A percentile compares a stretch with the other conserved stretches of the same genome.
phyloP scores from a whole-genome alignment of 2,113 vertebrate genomes.

The Hiodon tergisus region DNA sequence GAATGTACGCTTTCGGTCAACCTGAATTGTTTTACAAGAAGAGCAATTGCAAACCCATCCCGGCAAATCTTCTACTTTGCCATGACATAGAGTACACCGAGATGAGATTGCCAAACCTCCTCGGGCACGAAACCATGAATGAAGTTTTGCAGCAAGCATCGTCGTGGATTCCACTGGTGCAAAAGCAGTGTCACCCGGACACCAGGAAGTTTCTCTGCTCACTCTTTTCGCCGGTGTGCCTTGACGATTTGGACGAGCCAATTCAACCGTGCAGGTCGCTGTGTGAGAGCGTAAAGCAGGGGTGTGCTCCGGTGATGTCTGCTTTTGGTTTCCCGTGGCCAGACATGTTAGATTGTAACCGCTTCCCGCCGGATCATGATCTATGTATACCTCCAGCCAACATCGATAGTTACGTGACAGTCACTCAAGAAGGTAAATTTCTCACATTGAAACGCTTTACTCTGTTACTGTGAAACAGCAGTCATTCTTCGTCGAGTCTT shows the following conservation, averaged over 20 bases:
- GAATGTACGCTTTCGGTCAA: slow-evolving; percentile 81
- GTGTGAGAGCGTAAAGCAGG: slow-evolving; percentile 82
- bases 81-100: slow-evolving; percentile 90
- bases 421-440: slow-evolving; percentile 76
- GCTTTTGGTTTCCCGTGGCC: slow-evolving; percentile 97
- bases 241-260: slow-evolving; percentile 88
- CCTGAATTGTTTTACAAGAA: slow-evolving; percentile 81
- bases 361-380: slow-evolving; percentile 89
- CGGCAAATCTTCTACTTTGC: slow-evolving; percentile 80
- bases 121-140: slow-evolving; percentile 92
- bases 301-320: slow-evolving; percentile 93
- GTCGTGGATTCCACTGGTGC: slow-evolving; percentile 93
- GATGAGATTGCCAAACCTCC: slow-evolving; percentile 94
- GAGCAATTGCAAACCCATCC: slow-evolving; percentile 89
- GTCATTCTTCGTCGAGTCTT: neutral
- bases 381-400: slow-evolving; percentile 88
- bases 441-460: neutral
- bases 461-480: neutral
- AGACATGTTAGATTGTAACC: slow-evolving; percentile 88
- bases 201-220: slow-evolving; percentile 98
- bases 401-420: slow-evolving; percentile 69
- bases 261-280: slow-evolving; percentile 93
- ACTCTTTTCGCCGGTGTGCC: slow-evolving; percentile 91
- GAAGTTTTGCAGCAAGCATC: slow-evolving; percentile 93
- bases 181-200: slow-evolving; percentile 93